Evolutionary conservation across 2,888 invertebrate genomes (phyloP).

Genomic region (Caenorhabditis doughertyi): DNA sequence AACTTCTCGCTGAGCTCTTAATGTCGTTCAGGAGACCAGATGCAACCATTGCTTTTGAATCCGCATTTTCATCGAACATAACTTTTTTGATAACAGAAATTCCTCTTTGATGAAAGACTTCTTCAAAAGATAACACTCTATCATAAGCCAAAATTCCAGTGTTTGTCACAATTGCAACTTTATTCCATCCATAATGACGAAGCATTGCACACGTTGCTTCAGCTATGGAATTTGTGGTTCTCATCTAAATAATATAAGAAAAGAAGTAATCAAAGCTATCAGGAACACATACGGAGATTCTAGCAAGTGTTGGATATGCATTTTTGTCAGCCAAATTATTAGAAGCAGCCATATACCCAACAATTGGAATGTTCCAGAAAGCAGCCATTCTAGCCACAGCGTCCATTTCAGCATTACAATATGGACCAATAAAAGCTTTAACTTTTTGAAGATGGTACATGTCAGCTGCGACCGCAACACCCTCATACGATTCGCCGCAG

Average conservation of each 20-base stretch:
- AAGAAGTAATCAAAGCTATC: background rate
- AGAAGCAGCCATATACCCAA: constrained; percentile 80
- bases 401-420: constrained; percentile 81
- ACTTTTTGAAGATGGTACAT: constrained; percentile 82
- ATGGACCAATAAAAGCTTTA: constrained; percentile 81
- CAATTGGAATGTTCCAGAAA: constrained; percentile 81
- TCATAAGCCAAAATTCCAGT: constrained; percentile 71
- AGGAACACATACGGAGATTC: constrained; percentile 63
- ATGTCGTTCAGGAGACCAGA: constrained; percentile 70
- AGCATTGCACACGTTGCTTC: constrained; percentile 77
- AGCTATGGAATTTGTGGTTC: constrained; percentile 80
- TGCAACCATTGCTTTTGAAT: constrained; percentile 67
- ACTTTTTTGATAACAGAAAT: constrained; percentile 71
- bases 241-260: constrained; percentile 45
- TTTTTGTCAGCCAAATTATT: constrained; percentile 73
- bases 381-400: constrained; percentile 82
- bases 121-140: constrained; percentile 69
- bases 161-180: constrained; percentile 75
- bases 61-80: constrained; percentile 73
- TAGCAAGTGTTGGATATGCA: constrained; percentile 71
- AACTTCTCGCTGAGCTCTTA: constrained; percentile 70
- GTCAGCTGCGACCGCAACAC: constrained; percentile 81
- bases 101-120: constrained; percentile 70
- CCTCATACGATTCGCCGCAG: constrained; percentile 81
- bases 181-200: constrained; percentile 78